Percentiles rank a stretch among this genome's conserved stretches.
These are phyloP conservation scores for Idaea biselata DNA, from an alignment of 2,888 invertebrate genomes.

Conservation along the genomic window DNA sequence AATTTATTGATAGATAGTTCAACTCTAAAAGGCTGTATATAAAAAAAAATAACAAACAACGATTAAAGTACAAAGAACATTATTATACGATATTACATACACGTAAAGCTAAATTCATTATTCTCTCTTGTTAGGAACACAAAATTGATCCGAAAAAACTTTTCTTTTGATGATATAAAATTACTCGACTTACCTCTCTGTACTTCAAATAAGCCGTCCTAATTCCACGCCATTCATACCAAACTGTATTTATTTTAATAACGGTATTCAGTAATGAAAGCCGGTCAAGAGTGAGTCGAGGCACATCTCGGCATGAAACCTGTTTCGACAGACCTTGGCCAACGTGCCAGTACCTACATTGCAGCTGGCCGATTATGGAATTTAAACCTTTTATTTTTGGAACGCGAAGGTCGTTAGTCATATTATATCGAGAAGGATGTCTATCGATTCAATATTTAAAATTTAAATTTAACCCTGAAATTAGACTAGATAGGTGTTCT, in stretches of 20 bases:
- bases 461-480: neutral
- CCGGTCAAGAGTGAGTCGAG: constrained; percentile 20
- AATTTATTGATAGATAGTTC: too few relatives aligned
- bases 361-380: neutral
- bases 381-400: neutral
- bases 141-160: neutral
- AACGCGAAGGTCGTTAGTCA: neutral
- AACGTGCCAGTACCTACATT: neutral
- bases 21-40: too few relatives aligned
- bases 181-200: neutral
- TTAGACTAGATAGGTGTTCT: too few relatives aligned
- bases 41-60: too few relatives aligned
- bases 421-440: neutral
- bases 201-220: constrained; percentile 2
- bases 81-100: too few relatives aligned
- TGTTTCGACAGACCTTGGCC: constrained; percentile 25
- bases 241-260: constrained; percentile 27
- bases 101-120: neutral
- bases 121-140: neutral
- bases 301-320: constrained; percentile 18
- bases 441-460: neutral
- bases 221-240: constrained; percentile 14
- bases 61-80: too few relatives aligned
- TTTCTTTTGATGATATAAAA: neutral
- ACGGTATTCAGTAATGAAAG: constrained; percentile 27